A percentile compares a stretch with the other conserved stretches of the same genome.
phyloP scores from a whole-genome alignment of 1,140 invertebrate species.

The Trichonephila clavipes region DNA sequence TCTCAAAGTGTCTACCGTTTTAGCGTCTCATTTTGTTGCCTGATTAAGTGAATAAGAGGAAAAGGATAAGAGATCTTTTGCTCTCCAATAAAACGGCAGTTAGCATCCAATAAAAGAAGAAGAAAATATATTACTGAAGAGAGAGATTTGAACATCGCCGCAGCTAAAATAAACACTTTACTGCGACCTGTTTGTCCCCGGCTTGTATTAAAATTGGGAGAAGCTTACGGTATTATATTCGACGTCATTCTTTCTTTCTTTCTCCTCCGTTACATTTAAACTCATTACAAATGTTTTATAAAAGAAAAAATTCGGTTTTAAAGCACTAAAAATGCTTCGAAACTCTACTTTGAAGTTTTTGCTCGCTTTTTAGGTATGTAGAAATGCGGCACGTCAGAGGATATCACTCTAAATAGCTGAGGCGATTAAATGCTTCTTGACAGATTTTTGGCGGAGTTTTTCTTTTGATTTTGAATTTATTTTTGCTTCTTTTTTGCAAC shows the following conservation, averaged over 20 bases:
- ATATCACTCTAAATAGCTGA: slow-evolving; percentile 2
- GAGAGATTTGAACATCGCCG: slow-evolving; percentile 42
- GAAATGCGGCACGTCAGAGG: slow-evolving; percentile 6
- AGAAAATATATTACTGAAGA: slow-evolving; percentile 60
- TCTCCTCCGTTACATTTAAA: not conserved
- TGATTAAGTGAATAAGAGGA: slow-evolving; percentile 74
- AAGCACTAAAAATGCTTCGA: slow-evolving; percentile 24
- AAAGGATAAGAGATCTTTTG: slow-evolving; percentile 62
- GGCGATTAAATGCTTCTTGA: slow-evolving; percentile 46
- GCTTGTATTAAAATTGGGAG: not conserved
- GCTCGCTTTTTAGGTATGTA: not conserved
- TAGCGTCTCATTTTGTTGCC: slow-evolving; percentile 70
- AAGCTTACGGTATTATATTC: not conserved
- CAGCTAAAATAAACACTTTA: slow-evolving; percentile 68
- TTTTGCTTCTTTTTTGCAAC: slow-evolving; percentile 24
- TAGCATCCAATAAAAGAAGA: slow-evolving; percentile 70
- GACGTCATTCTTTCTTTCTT: not conserved
- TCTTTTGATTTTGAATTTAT: slow-evolving; percentile 35
- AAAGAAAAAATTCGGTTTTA: slow-evolving; percentile 35
- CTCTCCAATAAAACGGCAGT: slow-evolving; percentile 74
- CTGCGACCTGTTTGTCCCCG: slow-evolving; percentile 24
- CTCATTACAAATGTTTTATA: slow-evolving; percentile 21
- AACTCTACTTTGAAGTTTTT: slow-evolving; percentile 31
- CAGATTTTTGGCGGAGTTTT: slow-evolving; percentile 40
- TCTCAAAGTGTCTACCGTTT: slow-evolving; percentile 74